Percentiles rank a stretch among this genome's conserved stretches.
Evolutionary conservation across 2,113 vertebrate species (phyloP).

Genomic region (Picathartes gymnocephalus): DNA sequence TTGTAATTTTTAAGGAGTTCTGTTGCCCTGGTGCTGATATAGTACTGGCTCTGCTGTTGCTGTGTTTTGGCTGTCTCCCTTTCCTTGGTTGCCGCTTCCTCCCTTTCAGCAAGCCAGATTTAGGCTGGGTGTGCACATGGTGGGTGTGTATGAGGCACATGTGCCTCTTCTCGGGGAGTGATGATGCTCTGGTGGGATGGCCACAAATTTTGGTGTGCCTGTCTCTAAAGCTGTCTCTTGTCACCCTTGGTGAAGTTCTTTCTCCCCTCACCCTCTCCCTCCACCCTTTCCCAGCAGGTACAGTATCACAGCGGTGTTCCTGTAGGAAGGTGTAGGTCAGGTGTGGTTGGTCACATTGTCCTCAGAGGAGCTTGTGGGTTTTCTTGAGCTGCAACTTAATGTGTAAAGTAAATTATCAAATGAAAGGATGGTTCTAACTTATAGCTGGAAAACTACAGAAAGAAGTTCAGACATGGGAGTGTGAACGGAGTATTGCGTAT

Average conservation of each 20-base stretch:
- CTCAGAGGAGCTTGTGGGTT: not conserved
- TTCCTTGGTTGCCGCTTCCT: not conserved
- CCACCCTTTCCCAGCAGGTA: not conserved
- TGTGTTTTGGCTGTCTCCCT: not conserved
- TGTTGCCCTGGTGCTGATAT: not conserved
- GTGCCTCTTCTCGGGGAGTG: not conserved
- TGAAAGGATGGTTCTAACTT: not conserved
- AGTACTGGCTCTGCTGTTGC: not conserved
- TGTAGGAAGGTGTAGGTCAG: not conserved
- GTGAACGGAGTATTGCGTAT: accelerated
- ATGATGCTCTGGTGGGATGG: not conserved
- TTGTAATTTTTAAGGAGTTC: not conserved
- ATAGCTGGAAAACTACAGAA: not conserved
- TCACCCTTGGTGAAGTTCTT: not conserved
- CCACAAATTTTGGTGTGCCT: not conserved
- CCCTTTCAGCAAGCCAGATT: not conserved
- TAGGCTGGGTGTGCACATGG: not conserved
- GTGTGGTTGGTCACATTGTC: not conserved
- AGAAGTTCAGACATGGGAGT: accelerated
- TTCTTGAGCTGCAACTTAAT: not conserved
- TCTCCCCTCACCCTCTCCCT: not conserved
- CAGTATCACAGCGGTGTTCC: not conserved
- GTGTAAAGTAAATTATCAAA: not conserved
- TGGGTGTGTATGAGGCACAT: not conserved
- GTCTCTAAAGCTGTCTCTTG: not conserved